Percentiles rank a stretch among this genome's conserved stretches.
phyloP scores from a whole-genome alignment of 2,797 vertebrate genomes.

The Todus mexicanus region DNA sequence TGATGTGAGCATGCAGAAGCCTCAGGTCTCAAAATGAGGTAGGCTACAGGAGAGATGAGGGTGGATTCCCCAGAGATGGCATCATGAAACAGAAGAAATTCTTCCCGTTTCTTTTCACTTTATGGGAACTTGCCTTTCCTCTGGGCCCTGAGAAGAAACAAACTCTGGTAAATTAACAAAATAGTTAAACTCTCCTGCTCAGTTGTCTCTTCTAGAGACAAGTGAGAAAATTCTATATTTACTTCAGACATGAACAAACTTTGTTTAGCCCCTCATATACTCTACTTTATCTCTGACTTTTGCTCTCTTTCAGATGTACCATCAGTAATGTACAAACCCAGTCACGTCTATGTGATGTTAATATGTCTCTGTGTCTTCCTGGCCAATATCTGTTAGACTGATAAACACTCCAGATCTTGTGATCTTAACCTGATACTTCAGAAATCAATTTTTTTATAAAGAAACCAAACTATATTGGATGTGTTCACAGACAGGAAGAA shows the following conservation, averaged over 20 bases:
- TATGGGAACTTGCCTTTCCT: neutral
- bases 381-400: neutral
- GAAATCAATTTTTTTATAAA: neutral
- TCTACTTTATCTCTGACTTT: neutral
- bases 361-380: neutral
- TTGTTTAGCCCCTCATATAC: neutral
- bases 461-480: neutral
- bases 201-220: neutral
- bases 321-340: neutral
- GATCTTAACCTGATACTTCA: neutral
- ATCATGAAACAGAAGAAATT: neutral
- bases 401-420: neutral
- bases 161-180: neutral
- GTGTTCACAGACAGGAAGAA: neutral
- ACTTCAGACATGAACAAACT: neutral
- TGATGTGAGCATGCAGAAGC: neutral
- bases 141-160: neutral
- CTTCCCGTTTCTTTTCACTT: neutral
- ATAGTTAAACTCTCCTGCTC: neutral
- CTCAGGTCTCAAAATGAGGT: neutral
- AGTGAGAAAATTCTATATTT: neutral
- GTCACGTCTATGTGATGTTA: fast-evolving
- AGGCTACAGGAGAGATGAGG: neutral
- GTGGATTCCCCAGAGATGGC: neutral
- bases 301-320: neutral